A percentile compares a stretch with the other conserved stretches of the same genome.
These are phyloP conservation scores for Neoscelio sp. DNA, from an alignment of 2,888 invertebrate genomes.

Conservation along the genomic window DNA sequence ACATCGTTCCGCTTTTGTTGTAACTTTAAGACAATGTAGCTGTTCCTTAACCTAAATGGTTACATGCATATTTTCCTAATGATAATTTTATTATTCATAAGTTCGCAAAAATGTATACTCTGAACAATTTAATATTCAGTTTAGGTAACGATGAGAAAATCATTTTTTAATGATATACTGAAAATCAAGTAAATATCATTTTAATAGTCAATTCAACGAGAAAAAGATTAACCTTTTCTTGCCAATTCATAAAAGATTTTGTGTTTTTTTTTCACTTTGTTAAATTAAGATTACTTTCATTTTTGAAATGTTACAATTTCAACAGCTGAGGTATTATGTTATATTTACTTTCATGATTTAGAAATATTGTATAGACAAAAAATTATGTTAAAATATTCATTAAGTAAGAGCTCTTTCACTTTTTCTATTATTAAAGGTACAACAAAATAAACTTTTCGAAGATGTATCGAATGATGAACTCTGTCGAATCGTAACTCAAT, in stretches of 20 bases:
- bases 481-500: conserved; percentile 17
- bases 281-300: neutral
- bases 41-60: conserved; percentile 34
- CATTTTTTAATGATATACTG: conserved; percentile 16
- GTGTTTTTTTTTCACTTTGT: no score
- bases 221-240: neutral
- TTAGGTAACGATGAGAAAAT: neutral
- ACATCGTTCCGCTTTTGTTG: conserved; percentile 53
- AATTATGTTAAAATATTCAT: neutral
- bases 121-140: neutral
- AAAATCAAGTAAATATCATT: no score
- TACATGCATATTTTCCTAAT: conserved; percentile 54
- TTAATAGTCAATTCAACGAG: no score
- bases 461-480: conserved; percentile 10
- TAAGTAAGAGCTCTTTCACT: conserved; percentile 25
- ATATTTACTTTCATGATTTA: conserved; percentile 5
- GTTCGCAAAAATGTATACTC: conserved; percentile 18
- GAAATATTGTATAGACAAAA: conserved; percentile 23
- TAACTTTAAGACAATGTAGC: conserved; percentile 53
- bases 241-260: neutral
- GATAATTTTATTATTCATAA: conserved; percentile 57
- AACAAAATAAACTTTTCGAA: conserved; percentile 3
- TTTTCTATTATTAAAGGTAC: conserved; percentile 24
- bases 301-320: neutral
- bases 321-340: neutral